Evolutionary conservation across 2,888 invertebrate species (phyloP).

Genomic region (Stictocephala bisonia): DNA sequence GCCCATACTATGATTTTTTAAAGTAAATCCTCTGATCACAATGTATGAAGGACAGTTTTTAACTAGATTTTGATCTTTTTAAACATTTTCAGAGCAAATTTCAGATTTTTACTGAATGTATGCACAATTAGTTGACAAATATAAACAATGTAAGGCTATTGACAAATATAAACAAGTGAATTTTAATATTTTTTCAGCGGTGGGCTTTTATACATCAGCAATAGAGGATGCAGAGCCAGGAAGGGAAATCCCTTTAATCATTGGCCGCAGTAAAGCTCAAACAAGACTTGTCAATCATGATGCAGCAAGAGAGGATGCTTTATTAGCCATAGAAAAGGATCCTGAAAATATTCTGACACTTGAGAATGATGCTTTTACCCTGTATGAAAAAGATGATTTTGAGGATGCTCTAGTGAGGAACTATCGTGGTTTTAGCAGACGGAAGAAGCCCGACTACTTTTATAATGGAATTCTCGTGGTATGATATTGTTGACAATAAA

Average conservation of each 20-base stretch:
- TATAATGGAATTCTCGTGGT: slow-evolving; percentile 40
- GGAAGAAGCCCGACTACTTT: slow-evolving; percentile 36
- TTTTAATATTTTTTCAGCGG: too few species aligned
- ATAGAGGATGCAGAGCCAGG: slow-evolving; percentile 26
- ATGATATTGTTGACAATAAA: neutral
- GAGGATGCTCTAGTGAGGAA: slow-evolving; percentile 34
- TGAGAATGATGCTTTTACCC: slow-evolving; percentile 34
- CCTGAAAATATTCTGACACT: slow-evolving; percentile 28
- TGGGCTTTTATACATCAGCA: slow-evolving; percentile 5
- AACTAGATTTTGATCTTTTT: too few species aligned
- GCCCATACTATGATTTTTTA: too few species aligned
- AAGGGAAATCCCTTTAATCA: neutral
- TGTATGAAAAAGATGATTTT: slow-evolving; percentile 40
- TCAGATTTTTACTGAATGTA: too few species aligned
- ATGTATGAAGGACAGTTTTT: too few species aligned
- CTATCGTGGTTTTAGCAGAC: slow-evolving; percentile 16
- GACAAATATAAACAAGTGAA: too few species aligned
- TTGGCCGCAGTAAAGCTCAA: slow-evolving; percentile 31
- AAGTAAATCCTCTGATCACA: too few species aligned
- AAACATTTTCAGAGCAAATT: too few species aligned
- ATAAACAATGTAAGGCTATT: too few species aligned
- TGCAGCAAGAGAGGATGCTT: slow-evolving; percentile 25
- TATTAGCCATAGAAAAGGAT: neutral
- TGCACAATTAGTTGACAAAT: too few species aligned
- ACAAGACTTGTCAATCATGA: slow-evolving; percentile 16